Conservation (phyloP, 2,888 invertebrate genomes). For the Tenthredo distinguenda region DNA sequence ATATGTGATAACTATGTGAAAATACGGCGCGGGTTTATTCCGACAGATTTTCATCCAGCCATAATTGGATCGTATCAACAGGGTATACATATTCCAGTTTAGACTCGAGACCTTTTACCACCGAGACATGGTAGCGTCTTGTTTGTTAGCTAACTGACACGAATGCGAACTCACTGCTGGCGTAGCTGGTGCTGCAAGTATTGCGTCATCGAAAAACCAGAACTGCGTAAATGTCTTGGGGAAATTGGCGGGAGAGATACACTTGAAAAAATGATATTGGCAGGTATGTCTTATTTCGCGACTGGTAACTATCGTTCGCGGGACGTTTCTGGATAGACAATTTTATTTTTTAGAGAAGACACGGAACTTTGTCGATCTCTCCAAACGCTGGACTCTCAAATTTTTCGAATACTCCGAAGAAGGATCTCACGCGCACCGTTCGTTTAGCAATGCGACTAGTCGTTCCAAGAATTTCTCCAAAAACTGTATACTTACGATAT, state of each 20-base stretch:
- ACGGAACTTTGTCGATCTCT: not conserved
- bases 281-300: not conserved
- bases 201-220: conserved; percentile 69
- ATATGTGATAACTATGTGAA: not conserved
- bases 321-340: not conserved
- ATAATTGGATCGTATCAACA: conserved; percentile 46
- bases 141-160: conserved; percentile 52
- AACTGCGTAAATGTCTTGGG: conserved; percentile 62
- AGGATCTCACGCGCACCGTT: not conserved
- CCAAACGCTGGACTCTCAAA: not conserved
- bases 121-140: conserved; percentile 44
- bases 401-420: not conserved
- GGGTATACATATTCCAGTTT: conserved; percentile 43
- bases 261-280: not conserved
- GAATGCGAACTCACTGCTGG: conserved; percentile 39
- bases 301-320: not conserved
- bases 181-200: conserved; percentile 45
- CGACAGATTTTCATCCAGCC: conserved; percentile 7
- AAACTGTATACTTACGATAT: conserved; percentile 13
- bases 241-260: conserved; percentile 58
- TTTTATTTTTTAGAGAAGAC: not conserved
- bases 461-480: conserved; percentile 20
- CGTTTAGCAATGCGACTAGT: not conserved
- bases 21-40: not conserved
- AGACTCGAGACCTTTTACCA: conserved; percentile 49